Evolutionary conservation across 2,888 invertebrate genomes (phyloP).

Genomic region (Rhimphoctona megacephalus): DNA sequence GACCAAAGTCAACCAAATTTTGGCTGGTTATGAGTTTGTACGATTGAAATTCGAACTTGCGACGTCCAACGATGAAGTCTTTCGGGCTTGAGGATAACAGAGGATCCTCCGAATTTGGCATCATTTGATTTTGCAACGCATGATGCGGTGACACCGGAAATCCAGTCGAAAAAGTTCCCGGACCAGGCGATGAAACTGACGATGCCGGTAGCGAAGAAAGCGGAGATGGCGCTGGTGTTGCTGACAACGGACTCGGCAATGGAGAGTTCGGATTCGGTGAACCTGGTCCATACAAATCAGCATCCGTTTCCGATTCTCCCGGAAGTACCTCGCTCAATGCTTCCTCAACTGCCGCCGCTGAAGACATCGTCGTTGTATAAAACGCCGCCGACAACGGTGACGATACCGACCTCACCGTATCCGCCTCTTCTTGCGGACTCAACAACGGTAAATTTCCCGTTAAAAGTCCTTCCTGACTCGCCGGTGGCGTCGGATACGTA

Average conservation of each 20-base stretch:
- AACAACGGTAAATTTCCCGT: conserved; percentile 85
- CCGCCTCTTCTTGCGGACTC: conserved; percentile 85
- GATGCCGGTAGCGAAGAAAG: conserved; percentile 84
- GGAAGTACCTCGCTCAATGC: conserved; percentile 94
- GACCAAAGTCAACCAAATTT: conserved; percentile 86
- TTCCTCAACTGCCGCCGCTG: conserved; percentile 94
- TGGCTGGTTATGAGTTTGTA: conserved; percentile 86
- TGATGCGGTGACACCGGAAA: conserved; percentile 84
- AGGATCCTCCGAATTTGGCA: conserved; percentile 95
- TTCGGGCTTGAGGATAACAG: conserved; percentile 93
- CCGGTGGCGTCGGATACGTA: conserved; percentile 94
- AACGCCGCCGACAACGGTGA: conserved; percentile 94
- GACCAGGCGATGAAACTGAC: conserved; percentile 82
- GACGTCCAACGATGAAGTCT: conserved; percentile 87
- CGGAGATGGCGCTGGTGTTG: conserved; percentile 87
- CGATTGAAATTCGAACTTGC: conserved; percentile 87
- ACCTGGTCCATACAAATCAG: conserved; percentile 84
- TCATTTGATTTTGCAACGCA: conserved; percentile 92
- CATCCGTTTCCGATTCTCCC: conserved; percentile 88
- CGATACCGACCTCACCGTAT: conserved; percentile 90
- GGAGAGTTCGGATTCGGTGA: conserved; percentile 86
- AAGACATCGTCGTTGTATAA: conserved; percentile 94
- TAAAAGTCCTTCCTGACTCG: conserved; percentile 93
- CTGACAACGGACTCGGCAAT: conserved; percentile 88
- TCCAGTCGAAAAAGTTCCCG: conserved; percentile 79